These are phyloP conservation scores for Echeneis naucrates DNA, from an alignment of 2,797 vertebrate genomes.

Conservation along the genomic window DNA sequence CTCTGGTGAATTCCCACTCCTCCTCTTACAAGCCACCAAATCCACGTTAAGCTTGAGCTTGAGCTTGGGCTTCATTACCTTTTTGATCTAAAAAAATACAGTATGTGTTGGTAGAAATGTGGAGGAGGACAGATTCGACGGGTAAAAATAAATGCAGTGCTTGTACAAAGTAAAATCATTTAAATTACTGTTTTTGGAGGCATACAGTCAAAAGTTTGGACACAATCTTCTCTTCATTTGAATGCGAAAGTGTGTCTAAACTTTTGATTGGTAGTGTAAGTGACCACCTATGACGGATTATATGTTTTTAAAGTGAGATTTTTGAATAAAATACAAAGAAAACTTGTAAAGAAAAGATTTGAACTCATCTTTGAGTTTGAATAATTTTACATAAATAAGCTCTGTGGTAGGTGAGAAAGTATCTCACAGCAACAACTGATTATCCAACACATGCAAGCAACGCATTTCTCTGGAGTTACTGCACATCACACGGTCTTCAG, in stretches of 20 bases:
- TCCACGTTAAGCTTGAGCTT: not conserved
- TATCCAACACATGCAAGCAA: too few species aligned
- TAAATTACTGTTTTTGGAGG: too few species aligned
- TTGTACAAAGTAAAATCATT: not conserved
- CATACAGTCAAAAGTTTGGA: too few species aligned
- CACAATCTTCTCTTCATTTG: too few species aligned
- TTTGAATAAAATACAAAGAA: not conserved
- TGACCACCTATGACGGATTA: not conserved
- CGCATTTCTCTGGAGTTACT: too few species aligned
- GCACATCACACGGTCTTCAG: too few species aligned
- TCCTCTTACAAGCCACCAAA: slow-evolving; percentile 27
- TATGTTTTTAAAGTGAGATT: not conserved
- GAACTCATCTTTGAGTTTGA: not conserved
- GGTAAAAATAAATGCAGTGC: slow-evolving; percentile 1
- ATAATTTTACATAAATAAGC: not conserved
- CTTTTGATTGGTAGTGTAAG: too few species aligned
- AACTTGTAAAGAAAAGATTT: not conserved
- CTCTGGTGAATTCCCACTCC: slow-evolving; percentile 39
- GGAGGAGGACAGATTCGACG: not conserved
- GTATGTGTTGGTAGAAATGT: slow-evolving; percentile 5
- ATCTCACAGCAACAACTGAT: too few species aligned
- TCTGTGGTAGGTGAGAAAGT: too few species aligned
- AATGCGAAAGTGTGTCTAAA: too few species aligned
- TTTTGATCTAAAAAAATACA: slow-evolving; percentile 18
- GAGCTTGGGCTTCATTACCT: not conserved